Evolutionary conservation across 2,113 vertebrate species (phyloP), one percentile per base, ranked within the genome.

Genomic region (Eulacestoma nigropectus): DNA sequence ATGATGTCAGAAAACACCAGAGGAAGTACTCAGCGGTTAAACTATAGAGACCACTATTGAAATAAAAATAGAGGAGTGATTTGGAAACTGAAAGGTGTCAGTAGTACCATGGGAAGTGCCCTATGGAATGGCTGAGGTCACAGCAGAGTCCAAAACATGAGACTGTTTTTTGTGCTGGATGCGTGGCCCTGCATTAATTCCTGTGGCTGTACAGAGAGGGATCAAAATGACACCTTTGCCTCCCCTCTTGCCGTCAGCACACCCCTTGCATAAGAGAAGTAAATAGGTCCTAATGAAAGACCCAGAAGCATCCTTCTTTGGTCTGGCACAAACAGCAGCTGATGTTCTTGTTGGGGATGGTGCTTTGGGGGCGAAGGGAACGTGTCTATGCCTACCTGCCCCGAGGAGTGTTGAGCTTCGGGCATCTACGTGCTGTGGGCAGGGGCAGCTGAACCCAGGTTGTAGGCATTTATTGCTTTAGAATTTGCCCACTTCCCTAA

Each of bases 381-480:
- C 18, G 15, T 0, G 0, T 49, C 21, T 75, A n/a, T 56, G 22
- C 22, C n/a, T 81, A 8, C 22, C 37, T 62, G 42, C 32, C 32
- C 25, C 0, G 0, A 33, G 56, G 16, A 84, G 4, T 11, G 16
- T 39, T 1, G 4, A 19, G 49, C 16, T 16, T 49, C 13, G 10
- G 53, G 15, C 33, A 30, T 30, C n/a, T 8, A 5, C 2, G 0
- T n/a, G 47, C 56, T 53, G 22, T 37, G 52, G 10, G 21, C 44
- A 49, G 41, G 27, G 67, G 20, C 37, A 50, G 42, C 55, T 73
- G 46, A 69, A 29, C 30, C 26, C 47, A 46, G 4, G 9, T 13
- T 50, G n/a, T 12, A 49, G 23, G 1, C 53, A 26, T 16, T 47
- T 63, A 11, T 87, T 77, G n/a, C 27, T 82, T 91, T 80, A 60